A percentile compares a stretch with the other conserved stretches of the same genome.
Evolutionary conservation across 1,140 invertebrate species (phyloP).

Genomic region (Agraylea sexmaculata): DNA sequence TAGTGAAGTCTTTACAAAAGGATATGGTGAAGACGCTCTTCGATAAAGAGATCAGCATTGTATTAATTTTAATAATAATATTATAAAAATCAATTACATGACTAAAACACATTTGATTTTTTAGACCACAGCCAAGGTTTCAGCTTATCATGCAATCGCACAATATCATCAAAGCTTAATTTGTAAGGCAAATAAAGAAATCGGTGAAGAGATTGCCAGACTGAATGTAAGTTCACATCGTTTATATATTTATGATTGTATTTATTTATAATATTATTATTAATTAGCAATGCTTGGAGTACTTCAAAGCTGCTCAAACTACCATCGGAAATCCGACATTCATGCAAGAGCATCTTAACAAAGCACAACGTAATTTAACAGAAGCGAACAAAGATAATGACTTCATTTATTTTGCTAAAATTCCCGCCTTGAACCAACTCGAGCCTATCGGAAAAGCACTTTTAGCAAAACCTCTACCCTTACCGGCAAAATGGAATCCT

Average conservation of each 20-base stretch:
- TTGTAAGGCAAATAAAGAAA: constrained; percentile 63
- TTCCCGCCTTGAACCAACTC: constrained; percentile 76
- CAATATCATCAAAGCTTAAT: constrained; percentile 83
- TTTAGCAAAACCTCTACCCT: constrained; percentile 69
- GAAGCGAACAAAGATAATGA: constrained; percentile 93
- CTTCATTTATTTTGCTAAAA: constrained; percentile 94
- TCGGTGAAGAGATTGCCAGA: constrained; percentile 89
- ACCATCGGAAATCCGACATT: constrained; percentile 49
- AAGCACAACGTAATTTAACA: constrained; percentile 59
- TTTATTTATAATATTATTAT: background rate
- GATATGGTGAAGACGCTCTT: constrained; percentile 73
- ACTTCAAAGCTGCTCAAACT: constrained; percentile 62
- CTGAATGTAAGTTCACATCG: constrained; percentile 45
- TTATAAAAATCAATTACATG: background rate
- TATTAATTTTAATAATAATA: constrained; percentile 29
- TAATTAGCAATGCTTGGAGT: constrained; percentile 57
- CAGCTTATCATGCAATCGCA: constrained; percentile 74
- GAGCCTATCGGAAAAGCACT: constrained; percentile 66
- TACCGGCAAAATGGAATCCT: constrained; percentile 54
- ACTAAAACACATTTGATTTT: constrained; percentile 18
- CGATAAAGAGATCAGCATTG: constrained; percentile 75
- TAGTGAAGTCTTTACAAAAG: constrained; percentile 76
- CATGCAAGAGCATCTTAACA: constrained; percentile 61
- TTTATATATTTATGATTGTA: constrained; percentile 1
- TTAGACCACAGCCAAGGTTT: constrained; percentile 75